Evolutionary conservation across 2,113 vertebrate species (phyloP).

Genomic region (Scalopus aquaticus): DNA sequence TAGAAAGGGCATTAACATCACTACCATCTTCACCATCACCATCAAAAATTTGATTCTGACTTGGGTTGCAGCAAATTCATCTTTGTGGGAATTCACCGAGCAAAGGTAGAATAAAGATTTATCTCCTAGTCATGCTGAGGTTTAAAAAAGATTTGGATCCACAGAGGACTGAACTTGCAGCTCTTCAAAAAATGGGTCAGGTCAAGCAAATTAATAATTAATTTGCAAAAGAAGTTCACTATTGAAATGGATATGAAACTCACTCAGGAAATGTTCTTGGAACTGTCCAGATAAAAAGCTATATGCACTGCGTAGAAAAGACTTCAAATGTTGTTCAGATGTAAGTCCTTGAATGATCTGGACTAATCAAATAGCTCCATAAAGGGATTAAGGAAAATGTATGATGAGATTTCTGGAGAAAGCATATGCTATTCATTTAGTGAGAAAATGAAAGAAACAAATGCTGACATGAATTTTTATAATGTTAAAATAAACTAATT

Average conservation of each 20-base stretch:
- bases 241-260: not conserved
- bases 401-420: conserved; percentile 21
- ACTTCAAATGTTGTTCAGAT: not conserved
- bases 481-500: not conserved
- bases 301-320: not conserved
- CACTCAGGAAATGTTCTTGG: not conserved
- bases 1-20: not conserved
- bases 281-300: conserved; percentile 10
- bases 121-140: not conserved
- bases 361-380: not conserved
- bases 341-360: not conserved
- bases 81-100: not conserved
- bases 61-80: not conserved
- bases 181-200: not conserved
- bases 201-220: conserved; percentile 2
- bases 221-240: not conserved
- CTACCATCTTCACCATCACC: not conserved
- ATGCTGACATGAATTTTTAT: not conserved
- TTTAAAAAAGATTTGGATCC: not conserved
- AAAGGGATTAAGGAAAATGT: not conserved
- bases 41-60: not conserved
- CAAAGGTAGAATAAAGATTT: not conserved
- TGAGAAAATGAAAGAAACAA: not conserved
- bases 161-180: not conserved
- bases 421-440: not conserved